Base-by-base conservation (phyloP, 2,888 invertebrate genomes). In the Protophormia terraenovae region DNA sequence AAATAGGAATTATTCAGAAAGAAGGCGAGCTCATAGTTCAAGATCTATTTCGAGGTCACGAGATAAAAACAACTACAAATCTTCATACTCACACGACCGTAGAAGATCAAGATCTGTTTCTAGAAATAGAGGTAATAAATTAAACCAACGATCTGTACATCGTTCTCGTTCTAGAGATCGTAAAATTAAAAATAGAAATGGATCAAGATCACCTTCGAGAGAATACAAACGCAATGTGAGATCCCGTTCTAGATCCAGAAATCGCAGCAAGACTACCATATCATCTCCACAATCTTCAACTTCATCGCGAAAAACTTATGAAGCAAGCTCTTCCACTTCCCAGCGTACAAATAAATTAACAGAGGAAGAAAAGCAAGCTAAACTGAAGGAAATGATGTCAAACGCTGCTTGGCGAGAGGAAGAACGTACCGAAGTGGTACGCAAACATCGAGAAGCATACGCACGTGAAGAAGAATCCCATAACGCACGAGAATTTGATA, bases 311-410 rank as follows among this genome's bases (percentile, higher is more conserved):
- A 41, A 64, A 19, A n/a, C 14, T n/a, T n/a, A 12, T 35, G 27
- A 66, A 19, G 3, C 22, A 10, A 32, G 12, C 1, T 22, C 47
- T 1, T 69, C 76, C 14, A 50, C 32, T 19, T 12, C n/a, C 0
- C 38, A 77, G 1, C 55, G 50, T 32, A 8, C 45, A 14, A 27
- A 16, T 16, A 45, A 53, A 16, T 5, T 79, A 14, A 64, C 94
- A 14, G 95, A 95, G 75, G 94, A 94, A 84, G 96, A 97, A 89
- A 95, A 95, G 88, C 96, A 97, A 90, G 93, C 93, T 80, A 94
- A 95, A 53, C 94, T 96, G 58, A 94, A 93, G 66, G 97, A 96
- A 92, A 98, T 98, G 98, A 95, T 96, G 94, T 94, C 94, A 10
- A 97, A 98, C 90, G 98, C 97, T 0, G 92, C 93, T 0, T 94